Base-by-base conservation (phyloP, 2,888 invertebrate species). In the Neuroscelio doddi region DNA sequence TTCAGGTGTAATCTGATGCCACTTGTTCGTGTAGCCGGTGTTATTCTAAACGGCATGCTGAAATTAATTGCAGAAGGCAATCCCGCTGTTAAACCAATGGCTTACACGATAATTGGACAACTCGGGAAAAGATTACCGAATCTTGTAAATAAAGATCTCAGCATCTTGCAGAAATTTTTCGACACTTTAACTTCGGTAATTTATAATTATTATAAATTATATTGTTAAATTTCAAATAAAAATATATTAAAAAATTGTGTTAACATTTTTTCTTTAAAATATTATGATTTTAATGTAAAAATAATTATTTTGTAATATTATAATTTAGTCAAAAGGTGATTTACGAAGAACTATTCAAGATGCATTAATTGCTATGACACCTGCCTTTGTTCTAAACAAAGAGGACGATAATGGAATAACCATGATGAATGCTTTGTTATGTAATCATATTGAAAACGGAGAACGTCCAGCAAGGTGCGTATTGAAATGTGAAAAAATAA, bases 401-500 rank as follows among this genome's bases (percentile, higher is more conserved):
- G 76, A 79, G 4, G 78, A 84, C 34, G 79, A 80, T 50, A 72
- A 66, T 26, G 77, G 76, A 16, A 79, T 88, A 85, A 75, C 86
- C 69, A 77, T 89, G 39, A 84, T 91, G 79, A 87, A 89, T 74
- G 90, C 90, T n/a, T 85, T 93, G 72, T 85, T 92, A 12, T 88
- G 93, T 79, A 87, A 91, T 84, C 90, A 93, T 86, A 90, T 94
- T 78, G 88, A 92, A 85, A 89, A 90, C 29, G 91, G 92, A 12
- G 91, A 95, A 73, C 87, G 91, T 1, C 92, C 76, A 53, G 82
- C 81, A 1, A 79, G 83, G 83, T 72, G 12, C 2, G 26, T 12
- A 21, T 3, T 21, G 5, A 21, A 41, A 21, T 16, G 15, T 30
- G 9, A 27, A n/a, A n/a, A n/a, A n/a, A n/a, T n/a, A n/a, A n/a